Percentiles rank a stretch among this genome's conserved stretches.
Evolutionary conservation across 2,888 invertebrate genomes (phyloP).

Genomic region (Ecliptopera silaceata): DNA sequence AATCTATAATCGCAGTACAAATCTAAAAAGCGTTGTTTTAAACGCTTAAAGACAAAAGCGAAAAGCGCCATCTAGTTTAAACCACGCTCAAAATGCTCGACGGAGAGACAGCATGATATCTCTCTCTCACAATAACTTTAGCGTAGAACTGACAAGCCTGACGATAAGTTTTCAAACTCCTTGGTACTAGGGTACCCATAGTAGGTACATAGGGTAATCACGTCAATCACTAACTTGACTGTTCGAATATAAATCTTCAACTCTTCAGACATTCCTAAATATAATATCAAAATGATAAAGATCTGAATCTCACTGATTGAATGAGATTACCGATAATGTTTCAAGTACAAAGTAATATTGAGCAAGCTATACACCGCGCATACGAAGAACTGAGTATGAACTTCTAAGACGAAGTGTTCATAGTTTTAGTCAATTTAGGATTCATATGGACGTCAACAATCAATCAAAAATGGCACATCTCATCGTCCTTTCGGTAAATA

Average conservation of each 20-base stretch:
- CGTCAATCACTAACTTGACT: background rate
- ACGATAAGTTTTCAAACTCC: background rate
- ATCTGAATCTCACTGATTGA: constrained; percentile 12
- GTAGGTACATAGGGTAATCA: too few species aligned
- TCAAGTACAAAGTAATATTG: background rate
- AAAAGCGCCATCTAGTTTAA: too few species aligned
- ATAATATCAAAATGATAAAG: constrained; percentile 1
- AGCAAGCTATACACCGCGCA: constrained; percentile 5
- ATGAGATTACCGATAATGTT: constrained; percentile 15
- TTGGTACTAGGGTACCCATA: background rate
- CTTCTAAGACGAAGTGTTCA: too few species aligned
- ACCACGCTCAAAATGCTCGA: background rate
- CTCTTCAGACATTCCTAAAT: background rate
- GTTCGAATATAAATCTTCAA: background rate
- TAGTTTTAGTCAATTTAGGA: too few species aligned
- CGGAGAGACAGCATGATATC: background rate
- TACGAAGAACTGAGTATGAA: background rate
- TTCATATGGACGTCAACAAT: too few species aligned
- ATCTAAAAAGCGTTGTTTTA: too few species aligned
- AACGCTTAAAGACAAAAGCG: background rate
- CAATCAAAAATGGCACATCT: too few species aligned
- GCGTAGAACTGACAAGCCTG: too few species aligned
- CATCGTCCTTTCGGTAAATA: background rate
- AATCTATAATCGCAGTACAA: too few species aligned
- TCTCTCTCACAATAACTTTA: too few species aligned